A percentile compares a stretch with the other conserved stretches of the same genome.
These are phyloP conservation scores for Alces alces DNA, from an alignment of 2,113 vertebrate genomes.

Conservation along the genomic window DNA sequence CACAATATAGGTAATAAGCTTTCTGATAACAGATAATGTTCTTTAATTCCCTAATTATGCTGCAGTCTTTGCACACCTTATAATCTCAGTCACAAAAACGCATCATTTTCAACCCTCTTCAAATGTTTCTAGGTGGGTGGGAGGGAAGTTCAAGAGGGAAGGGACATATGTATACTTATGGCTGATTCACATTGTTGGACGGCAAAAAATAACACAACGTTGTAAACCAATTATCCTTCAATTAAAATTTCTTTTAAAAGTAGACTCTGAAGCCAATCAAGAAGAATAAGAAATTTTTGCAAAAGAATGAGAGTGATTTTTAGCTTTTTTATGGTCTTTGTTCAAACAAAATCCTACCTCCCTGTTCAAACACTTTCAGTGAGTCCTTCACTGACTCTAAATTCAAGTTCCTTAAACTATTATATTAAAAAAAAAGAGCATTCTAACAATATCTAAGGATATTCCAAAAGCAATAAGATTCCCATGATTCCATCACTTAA, in stretches of 20 bases:
- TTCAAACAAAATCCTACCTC: neutral
- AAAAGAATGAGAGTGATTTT: neutral
- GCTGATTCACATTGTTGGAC: neutral
- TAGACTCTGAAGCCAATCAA: neutral
- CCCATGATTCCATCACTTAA: rapidly evolving
- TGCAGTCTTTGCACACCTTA: neutral
- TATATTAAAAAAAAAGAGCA: neutral
- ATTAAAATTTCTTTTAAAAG: neutral
- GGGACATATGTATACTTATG: neutral
- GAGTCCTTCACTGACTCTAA: neutral
- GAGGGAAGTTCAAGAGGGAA: neutral
- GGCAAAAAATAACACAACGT: neutral
- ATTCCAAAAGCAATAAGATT: neutral
- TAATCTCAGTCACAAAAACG: neutral
- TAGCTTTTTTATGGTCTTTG: neutral
- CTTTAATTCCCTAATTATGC: neutral
- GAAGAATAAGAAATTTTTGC: neutral
- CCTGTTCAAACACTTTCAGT: neutral
- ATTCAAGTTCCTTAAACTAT: neutral
- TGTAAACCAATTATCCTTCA: neutral
- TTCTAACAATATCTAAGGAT: neutral
- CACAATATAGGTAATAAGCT: neutral
- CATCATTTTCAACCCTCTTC: neutral
- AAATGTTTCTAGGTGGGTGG: neutral
- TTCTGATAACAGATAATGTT: neutral